A percentile compares a stretch with the other conserved stretches of the same genome.
Conservation (phyloP, 2,888 invertebrate species). For the Petrolisthes manimaculis region DNA sequence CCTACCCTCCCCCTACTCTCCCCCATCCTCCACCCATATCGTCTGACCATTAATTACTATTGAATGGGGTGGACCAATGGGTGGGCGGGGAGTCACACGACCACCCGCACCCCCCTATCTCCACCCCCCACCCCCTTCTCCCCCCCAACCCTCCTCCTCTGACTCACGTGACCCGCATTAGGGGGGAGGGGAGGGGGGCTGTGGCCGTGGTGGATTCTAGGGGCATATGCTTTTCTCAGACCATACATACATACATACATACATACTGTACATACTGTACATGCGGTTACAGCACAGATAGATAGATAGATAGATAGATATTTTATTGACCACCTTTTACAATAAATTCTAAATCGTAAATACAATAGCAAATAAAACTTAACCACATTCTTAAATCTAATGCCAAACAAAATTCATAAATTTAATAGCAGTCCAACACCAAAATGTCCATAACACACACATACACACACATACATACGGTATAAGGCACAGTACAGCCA, state of each 20-base stretch:
- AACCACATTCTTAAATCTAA: too few relatives aligned
- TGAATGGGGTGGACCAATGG: neutral
- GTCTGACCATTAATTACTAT: slow-evolving; percentile 11
- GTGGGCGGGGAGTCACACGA: neutral
- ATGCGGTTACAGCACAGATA: too few relatives aligned
- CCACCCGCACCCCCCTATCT: neutral
- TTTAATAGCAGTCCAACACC: neutral
- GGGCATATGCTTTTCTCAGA: too few relatives aligned
- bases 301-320: too few relatives aligned
- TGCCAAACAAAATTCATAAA: too few relatives aligned
- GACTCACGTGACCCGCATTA: neutral
- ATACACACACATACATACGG: neutral
- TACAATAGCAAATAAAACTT: too few relatives aligned
- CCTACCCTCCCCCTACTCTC: neutral
- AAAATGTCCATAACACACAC: neutral
- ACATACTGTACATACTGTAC: too few relatives aligned
- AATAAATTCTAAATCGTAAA: too few relatives aligned
- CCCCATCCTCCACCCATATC: neutral
- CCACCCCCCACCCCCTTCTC: neutral
- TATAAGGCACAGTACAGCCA: too few relatives aligned
- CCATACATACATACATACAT: neutral
- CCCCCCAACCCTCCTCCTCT: neutral
- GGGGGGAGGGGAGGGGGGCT: neutral
- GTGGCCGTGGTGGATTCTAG: neutral
- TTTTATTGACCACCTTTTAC: too few relatives aligned